Base-by-base conservation (phyloP, 2,888 invertebrate genomes). In the Aromia moschata region DNA sequence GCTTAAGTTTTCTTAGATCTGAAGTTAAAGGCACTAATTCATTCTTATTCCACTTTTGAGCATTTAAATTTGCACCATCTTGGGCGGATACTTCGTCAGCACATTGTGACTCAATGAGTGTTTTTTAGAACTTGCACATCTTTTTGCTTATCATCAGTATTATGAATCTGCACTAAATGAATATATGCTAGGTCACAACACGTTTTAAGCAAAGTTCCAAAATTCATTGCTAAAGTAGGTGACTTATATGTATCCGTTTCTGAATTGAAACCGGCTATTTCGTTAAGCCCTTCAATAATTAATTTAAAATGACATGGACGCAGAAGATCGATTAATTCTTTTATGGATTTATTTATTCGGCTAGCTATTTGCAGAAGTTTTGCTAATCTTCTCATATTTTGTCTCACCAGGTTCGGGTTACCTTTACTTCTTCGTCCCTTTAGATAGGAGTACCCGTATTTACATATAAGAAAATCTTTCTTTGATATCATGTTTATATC, bases 221-320 rank as follows among this genome's bases (percentile, higher is more conserved):
- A 66, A 58, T 68, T 69, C 33, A 68, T 55, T 5, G 66, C 67
- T 9, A 68, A 7, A 66, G 68, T 69, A 5, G 71, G 69, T 17
- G 67, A 67, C 15, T 69, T 65, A 54, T 64, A 67, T n/a, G 7
- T 64, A 7, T 67, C 65, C 4, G 63, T 61, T 55, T 62, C 47
- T 3, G n/a, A 2, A 56, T 67, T 69, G 56, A 64, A 67, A 9
- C 20, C 12, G 4, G 61, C 65, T 18, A 69, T 56, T 49, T 64
- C 36, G 45, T 64, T 66, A 25, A 66, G 25, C 25, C 25, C 4
- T 25, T 25, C 25, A 25, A 45, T 31, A 17, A 45, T 31, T 14
- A 15, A 2, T 14, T 31, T 2, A 15, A 45, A 45, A 31, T 14
- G 16, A 10, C 10, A 2, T 15, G 45, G 45, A 14, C 30, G 30